Conservation (phyloP, 2,888 invertebrate genomes). For the Agrotis segetum region DNA sequence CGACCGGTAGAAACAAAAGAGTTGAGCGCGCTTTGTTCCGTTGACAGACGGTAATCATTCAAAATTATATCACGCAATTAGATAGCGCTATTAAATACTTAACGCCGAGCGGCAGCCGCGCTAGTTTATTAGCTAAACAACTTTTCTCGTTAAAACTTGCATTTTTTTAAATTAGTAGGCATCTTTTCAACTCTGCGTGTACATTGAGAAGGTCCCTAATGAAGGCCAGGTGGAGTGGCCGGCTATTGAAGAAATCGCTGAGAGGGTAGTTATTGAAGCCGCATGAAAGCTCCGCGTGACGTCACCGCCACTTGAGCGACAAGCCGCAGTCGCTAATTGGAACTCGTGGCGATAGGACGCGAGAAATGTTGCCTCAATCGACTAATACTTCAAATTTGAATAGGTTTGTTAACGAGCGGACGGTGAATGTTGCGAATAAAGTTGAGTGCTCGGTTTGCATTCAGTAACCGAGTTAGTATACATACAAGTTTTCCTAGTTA, state of each 20-base stretch:
- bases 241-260: slow-evolving; percentile 88
- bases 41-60: slow-evolving; percentile 86
- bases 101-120: slow-evolving; percentile 38
- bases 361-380: slow-evolving; percentile 89
- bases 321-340: slow-evolving; percentile 90
- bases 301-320: slow-evolving; percentile 88
- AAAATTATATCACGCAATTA: slow-evolving; percentile 86
- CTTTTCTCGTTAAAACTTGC: slow-evolving; percentile 86
- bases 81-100: slow-evolving; percentile 72
- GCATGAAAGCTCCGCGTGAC: slow-evolving; percentile 89
- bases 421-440: slow-evolving; percentile 85
- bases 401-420: slow-evolving; percentile 89
- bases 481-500: slow-evolving; percentile 64
- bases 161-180: slow-evolving; percentile 84
- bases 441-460: slow-evolving; percentile 78
- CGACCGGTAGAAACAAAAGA: slow-evolving; percentile 87
- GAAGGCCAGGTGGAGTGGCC: slow-evolving; percentile 89
- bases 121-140: slow-evolving; percentile 85
- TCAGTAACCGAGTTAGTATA: slow-evolving; percentile 70
- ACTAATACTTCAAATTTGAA: slow-evolving; percentile 90
- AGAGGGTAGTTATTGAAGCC: slow-evolving; percentile 90
- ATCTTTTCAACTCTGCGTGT: slow-evolving; percentile 84
- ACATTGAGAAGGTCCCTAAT: slow-evolving; percentile 87
- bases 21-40: slow-evolving; percentile 82
- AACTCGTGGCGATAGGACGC: slow-evolving; percentile 89